Evolutionary conservation across 2,113 vertebrate genomes (phyloP), one percentile per base, ranked within the genome.

Genomic region (Cyanoderma ruficeps): DNA sequence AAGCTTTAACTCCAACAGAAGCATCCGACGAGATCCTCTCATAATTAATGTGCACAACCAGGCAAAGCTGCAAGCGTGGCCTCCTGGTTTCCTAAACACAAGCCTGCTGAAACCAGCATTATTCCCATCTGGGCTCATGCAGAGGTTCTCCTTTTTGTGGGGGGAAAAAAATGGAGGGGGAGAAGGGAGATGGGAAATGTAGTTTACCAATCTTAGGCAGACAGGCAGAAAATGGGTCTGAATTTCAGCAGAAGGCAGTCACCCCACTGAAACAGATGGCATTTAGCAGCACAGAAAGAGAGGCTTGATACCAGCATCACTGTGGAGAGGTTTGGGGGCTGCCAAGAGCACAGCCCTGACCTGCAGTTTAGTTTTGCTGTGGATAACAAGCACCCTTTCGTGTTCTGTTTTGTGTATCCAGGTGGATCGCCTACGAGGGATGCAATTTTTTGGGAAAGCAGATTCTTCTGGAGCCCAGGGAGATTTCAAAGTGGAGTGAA

Each of bases 391-490:
- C 23, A 4, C 30, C 24, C 23, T 44, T 47, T 31, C 14, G 0
- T 1, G 3, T 52, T 77, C n/a, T 83, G 13, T 75, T 70, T 69
- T 71, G 30, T 77, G 11, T 55, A 23, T 67, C 24, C 69, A 99
- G 98, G 81, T 99, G 98, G 98, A 98, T 98, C 96, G 98, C 96
- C 7, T 99, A 98, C 7, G 98, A 99, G 95, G 98, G 98, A 69
- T 95, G 97, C 44, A 97, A 98, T 94, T 99, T 98, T 90, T 98
- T 98, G 70, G 98, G 98, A 55, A 98, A 97, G 82, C 98, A 99
- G 94, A 98, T 98, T 93, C 97, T 99, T 35, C 96, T 99, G 60
- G 83, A 97, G 78, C 94, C 97, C 10, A 70, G 97, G 72, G 97
- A 98, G 83, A 97, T 98, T 92, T 75, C 97, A 13, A 97, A 96